Conservation (phyloP, 2,888 invertebrate species). For the Cantharis flavilabris region DNA sequence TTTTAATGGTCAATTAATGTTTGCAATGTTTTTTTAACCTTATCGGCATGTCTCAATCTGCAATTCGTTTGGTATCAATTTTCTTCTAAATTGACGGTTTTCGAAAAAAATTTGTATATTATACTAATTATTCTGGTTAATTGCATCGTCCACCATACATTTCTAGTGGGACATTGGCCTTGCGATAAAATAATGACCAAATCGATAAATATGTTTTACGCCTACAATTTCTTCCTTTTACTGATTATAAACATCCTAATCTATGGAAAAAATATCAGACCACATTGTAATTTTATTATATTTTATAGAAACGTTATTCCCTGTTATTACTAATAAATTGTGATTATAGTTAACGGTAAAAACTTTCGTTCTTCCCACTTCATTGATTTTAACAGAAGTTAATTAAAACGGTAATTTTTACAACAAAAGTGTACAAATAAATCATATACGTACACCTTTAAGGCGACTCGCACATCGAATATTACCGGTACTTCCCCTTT, state of each 20-base stretch:
- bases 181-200: not conserved
- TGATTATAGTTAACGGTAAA: not conserved
- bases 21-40: not conserved
- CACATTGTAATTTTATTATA: not conserved
- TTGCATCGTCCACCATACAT: not conserved
- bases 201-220: slow-evolving; percentile 2
- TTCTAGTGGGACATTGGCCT: not conserved
- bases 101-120: not conserved
- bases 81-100: not conserved
- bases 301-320: not conserved
- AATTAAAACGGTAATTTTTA: not conserved
- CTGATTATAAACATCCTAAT: slow-evolving; percentile 8
- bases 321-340: not conserved
- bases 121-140: not conserved
- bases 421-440: not conserved
- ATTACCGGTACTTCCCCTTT: not conserved
- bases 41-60: not conserved
- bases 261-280: not conserved
- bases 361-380: not conserved
- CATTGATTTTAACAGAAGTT: not conserved
- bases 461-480: not conserved
- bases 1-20: not conserved
- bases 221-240: slow-evolving; percentile 5
- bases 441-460: not conserved
- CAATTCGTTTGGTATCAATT: not conserved